Evolutionary conservation across 2,113 vertebrate species (phyloP).

Genomic region (Leptobrachium leishanense): DNA sequence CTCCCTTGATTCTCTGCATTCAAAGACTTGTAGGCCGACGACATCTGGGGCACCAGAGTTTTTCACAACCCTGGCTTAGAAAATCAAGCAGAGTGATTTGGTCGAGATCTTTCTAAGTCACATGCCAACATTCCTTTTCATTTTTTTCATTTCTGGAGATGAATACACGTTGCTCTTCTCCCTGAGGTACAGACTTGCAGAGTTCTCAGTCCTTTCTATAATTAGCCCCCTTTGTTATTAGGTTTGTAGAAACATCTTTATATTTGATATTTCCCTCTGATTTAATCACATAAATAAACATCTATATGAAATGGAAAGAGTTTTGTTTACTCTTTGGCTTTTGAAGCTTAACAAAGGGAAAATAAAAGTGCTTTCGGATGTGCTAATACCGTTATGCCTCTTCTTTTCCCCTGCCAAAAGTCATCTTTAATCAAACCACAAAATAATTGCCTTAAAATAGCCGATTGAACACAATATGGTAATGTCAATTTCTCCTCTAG

Average conservation of each 20-base stretch:
- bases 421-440: constrained; percentile 60
- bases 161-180: not conserved
- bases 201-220: not conserved
- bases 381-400: constrained; percentile 28
- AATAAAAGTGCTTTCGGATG: constrained; percentile 42
- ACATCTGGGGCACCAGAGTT: too few relatives aligned
- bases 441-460: constrained; percentile 61
- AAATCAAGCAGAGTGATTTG: too few relatives aligned
- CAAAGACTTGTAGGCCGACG: too few relatives aligned
- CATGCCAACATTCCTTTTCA: too few relatives aligned
- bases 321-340: constrained; percentile 22
- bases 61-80: too few relatives aligned
- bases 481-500: constrained; percentile 54
- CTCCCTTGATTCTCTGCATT: too few relatives aligned
- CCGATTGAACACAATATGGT: constrained; percentile 61
- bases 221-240: constrained; percentile 28
- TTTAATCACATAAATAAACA: constrained; percentile 18
- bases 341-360: constrained; percentile 42
- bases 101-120: too few relatives aligned
- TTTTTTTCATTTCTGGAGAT: not conserved
- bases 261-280: constrained; percentile 31
- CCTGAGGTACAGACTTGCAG: not conserved
- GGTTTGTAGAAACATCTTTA: constrained; percentile 17
- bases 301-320: not conserved
- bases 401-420: constrained; percentile 60